Evolutionary conservation across 2,888 invertebrate genomes (phyloP).

Genomic region (Odontomyia ornata): DNA sequence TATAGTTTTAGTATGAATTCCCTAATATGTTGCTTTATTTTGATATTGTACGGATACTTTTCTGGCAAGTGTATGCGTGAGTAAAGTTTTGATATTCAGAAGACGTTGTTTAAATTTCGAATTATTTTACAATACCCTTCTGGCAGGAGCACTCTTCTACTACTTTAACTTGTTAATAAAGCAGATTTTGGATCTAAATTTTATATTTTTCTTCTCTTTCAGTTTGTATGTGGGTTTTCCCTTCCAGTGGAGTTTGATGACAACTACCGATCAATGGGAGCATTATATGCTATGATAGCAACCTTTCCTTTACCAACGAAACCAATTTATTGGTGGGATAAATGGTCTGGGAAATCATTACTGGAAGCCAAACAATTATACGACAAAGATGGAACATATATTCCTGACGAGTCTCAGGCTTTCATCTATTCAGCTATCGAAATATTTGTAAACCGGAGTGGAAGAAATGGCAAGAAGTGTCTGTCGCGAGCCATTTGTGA

Average conservation of each 20-base stretch:
- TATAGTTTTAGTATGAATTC: too few species aligned
- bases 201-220: too few species aligned
- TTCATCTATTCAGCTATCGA: slow-evolving; percentile 43
- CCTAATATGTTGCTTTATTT: too few species aligned
- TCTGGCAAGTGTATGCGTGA: too few species aligned
- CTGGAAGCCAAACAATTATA: slow-evolving; percentile 20
- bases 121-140: too few species aligned
- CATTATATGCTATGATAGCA: slow-evolving; percentile 55
- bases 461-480: slow-evolving; percentile 47
- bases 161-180: too few species aligned
- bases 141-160: too few species aligned
- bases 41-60: too few species aligned
- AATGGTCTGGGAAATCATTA: slow-evolving; percentile 48
- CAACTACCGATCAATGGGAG: slow-evolving; percentile 56
- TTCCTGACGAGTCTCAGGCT: slow-evolving; percentile 43
- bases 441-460: slow-evolving; percentile 32
- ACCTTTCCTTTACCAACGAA: slow-evolving; percentile 56
- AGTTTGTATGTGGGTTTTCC: slow-evolving; percentile 51
- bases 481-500: slow-evolving; percentile 47
- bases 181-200: too few species aligned
- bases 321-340: slow-evolving; percentile 59
- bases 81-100: too few species aligned
- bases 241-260: slow-evolving; percentile 56
- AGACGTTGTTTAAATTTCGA: too few species aligned
- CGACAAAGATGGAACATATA: slow-evolving; percentile 43